A percentile compares a stretch with the other conserved stretches of the same genome.
These are phyloP conservation scores for Mobula birostris DNA, from an alignment of 2,113 vertebrate species.

Conservation along the genomic window DNA sequence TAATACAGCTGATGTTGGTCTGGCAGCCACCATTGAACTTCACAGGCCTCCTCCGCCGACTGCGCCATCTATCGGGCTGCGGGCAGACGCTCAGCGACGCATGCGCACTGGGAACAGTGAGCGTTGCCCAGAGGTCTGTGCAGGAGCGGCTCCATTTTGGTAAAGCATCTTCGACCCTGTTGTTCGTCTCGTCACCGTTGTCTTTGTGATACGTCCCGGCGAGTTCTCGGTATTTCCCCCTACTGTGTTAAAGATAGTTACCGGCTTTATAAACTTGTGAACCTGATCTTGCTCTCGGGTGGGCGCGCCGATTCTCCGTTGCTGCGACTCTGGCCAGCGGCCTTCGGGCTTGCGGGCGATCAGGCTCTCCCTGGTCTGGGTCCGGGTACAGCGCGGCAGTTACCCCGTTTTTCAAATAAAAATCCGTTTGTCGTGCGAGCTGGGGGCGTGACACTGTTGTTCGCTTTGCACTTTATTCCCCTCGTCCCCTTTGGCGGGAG, in stretches of 20 bases:
- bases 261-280: no score
- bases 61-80: not conserved
- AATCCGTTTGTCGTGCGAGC: no score
- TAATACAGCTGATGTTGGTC: no score
- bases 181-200: not conserved
- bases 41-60: not conserved
- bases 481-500: no score
- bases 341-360: not conserved
- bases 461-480: no score
- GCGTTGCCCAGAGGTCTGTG: not conserved
- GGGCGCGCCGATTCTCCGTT: not conserved
- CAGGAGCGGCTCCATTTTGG: slow-evolving; percentile 12
- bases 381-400: no score
- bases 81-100: not conserved
- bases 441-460: no score
- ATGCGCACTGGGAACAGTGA: not conserved
- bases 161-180: not conserved
- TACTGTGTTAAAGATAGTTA: no score
- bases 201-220: not conserved
- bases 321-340: not conserved
- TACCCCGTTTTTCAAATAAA: not conserved
- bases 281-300: not conserved
- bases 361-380: not conserved
- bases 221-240: not conserved
- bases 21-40: no score